A percentile compares a stretch with the other conserved stretches of the same genome.
These are phyloP conservation scores for Ophiothrix spiculata DNA, from an alignment of 35 echinoderm and acorn worm genomes.

Conservation along the genomic window DNA sequence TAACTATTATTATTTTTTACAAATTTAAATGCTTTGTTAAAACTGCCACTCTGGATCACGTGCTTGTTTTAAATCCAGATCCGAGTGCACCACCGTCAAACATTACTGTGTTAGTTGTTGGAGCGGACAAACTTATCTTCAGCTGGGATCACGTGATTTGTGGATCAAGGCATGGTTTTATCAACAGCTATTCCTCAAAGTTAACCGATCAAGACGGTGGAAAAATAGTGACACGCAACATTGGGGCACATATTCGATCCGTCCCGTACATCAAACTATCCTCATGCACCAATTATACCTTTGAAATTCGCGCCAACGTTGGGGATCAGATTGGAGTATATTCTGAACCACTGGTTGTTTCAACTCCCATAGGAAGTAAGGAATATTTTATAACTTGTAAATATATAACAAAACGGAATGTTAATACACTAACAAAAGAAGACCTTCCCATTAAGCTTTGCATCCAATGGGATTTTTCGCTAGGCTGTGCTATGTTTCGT, in stretches of 20 bases:
- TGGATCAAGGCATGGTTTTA: background rate
- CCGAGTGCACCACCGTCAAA: background rate
- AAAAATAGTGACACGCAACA: background rate
- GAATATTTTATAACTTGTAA: constrained; percentile 7
- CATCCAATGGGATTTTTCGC: too few species aligned
- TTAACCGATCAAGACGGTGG: background rate
- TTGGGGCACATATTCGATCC: background rate
- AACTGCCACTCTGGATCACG: too few species aligned
- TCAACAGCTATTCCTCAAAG: background rate
- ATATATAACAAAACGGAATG: too few species aligned
- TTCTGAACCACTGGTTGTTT: background rate
- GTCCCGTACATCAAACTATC: background rate
- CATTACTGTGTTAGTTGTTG: background rate
- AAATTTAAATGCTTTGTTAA: too few species aligned
- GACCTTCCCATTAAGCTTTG: too few species aligned
- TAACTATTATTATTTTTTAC: too few species aligned
- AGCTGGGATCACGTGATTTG: background rate
- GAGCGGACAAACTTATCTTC: background rate
- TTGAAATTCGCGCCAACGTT: constrained; percentile 2
- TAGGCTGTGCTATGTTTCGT: too few species aligned
- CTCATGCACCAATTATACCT: background rate
- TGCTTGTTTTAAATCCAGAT: background rate
- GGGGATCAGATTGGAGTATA: background rate
- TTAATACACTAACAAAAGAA: too few species aligned
- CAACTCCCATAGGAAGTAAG: background rate